phyloP scores from a whole-genome alignment of 2,888 invertebrate genomes.

The Microplitis deprimator region DNA sequence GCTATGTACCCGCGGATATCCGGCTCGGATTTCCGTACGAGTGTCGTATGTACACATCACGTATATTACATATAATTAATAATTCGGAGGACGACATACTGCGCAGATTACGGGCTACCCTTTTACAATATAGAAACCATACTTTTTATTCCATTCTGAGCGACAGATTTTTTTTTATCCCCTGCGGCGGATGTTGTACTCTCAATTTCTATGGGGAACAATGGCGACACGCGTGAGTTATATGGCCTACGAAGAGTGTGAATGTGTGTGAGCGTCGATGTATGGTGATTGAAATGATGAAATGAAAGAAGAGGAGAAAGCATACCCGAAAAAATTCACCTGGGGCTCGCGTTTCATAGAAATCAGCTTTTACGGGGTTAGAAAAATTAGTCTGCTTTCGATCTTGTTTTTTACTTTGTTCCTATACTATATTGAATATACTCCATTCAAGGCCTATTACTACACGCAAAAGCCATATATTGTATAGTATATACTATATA shows the following conservation, averaged over 20 bases:
- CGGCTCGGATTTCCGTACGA: constrained; percentile 38
- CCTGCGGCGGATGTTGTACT: constrained; percentile 3
- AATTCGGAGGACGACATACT: constrained; percentile 48
- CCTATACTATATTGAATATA: neutral
- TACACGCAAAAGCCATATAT: neutral
- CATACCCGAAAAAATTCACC: constrained; percentile 11
- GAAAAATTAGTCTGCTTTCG: neutral
- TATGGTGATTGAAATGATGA: neutral
- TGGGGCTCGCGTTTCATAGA: neutral
- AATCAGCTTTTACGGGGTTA: neutral
- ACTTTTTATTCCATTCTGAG: constrained; percentile 1
- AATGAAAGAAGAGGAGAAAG: neutral
- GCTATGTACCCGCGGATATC: constrained; percentile 48
- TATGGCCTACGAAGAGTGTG: constrained; percentile 18
- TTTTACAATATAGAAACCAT: constrained; percentile 28
- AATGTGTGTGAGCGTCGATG: neutral
- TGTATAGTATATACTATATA: too few relatives aligned
- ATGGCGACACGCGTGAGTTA: constrained; percentile 36
- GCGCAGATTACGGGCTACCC: constrained; percentile 24
- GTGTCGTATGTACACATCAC: constrained; percentile 50
- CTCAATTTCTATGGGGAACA: constrained; percentile 26
- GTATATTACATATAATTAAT: constrained; percentile 54
- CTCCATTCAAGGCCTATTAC: neutral
- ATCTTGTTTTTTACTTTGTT: neutral
- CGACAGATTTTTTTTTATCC: neutral